phyloP scores from a whole-genome alignment of 2,888 invertebrate species.

The Ernsta delagoae region DNA sequence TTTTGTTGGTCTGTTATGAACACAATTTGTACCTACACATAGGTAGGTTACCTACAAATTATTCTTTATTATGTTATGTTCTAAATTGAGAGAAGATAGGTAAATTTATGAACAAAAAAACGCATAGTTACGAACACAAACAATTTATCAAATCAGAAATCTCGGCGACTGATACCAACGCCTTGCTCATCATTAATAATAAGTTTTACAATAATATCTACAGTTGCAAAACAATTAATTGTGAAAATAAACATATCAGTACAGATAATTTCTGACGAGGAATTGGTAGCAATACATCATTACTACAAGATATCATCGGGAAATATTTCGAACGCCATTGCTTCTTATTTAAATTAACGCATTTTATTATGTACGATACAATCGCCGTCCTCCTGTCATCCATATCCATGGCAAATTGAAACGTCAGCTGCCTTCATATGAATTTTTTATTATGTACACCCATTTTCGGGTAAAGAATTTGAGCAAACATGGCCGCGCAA shows the following conservation, averaged over 20 bases:
- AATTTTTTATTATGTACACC: constrained; percentile 42
- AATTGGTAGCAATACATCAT: constrained; percentile 61
- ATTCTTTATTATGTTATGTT: too few relatives aligned
- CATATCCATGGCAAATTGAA: constrained; percentile 66
- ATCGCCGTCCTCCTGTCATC: constrained; percentile 59
- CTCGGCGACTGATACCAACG: constrained; percentile 23
- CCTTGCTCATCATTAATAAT: constrained; percentile 13
- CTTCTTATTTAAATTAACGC: constrained; percentile 40
- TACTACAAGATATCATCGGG: constrained; percentile 44
- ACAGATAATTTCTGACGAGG: constrained; percentile 51
- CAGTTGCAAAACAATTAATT: constrained; percentile 29
- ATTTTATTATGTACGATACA: constrained; percentile 36
- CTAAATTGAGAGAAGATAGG: not conserved
- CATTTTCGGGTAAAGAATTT: constrained; percentile 56
- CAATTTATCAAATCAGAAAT: constrained; percentile 11
- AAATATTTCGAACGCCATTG: constrained; percentile 28
- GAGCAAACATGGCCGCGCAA: constrained; percentile 77
- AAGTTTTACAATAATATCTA: constrained; percentile 5
- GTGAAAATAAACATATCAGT: constrained; percentile 31
- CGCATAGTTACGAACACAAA: too few relatives aligned
- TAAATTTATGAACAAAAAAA: too few relatives aligned
- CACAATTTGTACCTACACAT: too few relatives aligned
- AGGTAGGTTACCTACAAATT: too few relatives aligned
- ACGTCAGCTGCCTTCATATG: constrained; percentile 67
- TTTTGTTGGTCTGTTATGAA: too few relatives aligned